These are phyloP conservation scores for Timema podura DNA, from an alignment of 2,888 invertebrate species.

Conservation along the genomic window DNA sequence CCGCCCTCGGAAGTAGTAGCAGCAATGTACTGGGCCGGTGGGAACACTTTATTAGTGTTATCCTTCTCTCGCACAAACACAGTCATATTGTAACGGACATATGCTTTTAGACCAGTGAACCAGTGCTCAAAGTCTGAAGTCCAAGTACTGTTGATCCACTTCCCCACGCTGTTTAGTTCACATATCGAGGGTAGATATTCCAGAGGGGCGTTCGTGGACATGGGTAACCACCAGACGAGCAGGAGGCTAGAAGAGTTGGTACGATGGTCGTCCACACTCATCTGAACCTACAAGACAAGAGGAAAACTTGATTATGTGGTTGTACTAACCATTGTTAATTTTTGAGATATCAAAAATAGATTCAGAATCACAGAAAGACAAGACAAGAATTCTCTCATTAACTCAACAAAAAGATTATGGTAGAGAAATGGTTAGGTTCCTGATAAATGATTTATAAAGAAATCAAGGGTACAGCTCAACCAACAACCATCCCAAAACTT, in stretches of 20 bases:
- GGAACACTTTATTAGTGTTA: conserved; percentile 48
- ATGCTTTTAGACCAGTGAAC: conserved; percentile 63
- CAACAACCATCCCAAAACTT: no score
- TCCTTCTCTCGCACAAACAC: conserved; percentile 64
- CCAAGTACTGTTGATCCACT: conserved; percentile 63
- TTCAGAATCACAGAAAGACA: no score
- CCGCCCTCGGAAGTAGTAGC: conserved; percentile 65
- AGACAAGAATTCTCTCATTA: no score
- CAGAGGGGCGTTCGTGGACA: conserved; percentile 45
- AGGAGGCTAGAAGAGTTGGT: conserved; percentile 60
- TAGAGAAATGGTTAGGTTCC: no score
- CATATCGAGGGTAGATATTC: conserved; percentile 68
- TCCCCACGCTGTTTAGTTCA: conserved; percentile 46
- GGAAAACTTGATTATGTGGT: no score
- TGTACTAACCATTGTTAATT: no score
- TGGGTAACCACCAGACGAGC: conserved; percentile 56
- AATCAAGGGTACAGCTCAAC: no score
- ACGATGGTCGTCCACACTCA: conserved; percentile 61
- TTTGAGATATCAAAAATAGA: no score
- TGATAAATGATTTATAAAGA: no score
- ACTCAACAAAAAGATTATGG: no score
- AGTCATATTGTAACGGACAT: conserved; percentile 73
- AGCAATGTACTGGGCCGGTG: conserved; percentile 60
- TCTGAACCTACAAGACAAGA: conserved; percentile 47
- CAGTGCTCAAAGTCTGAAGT: conserved; percentile 55